These are phyloP conservation scores for Neosilurus hyrtlii DNA, from an alignment of 2,797 vertebrate genomes.

Conservation along the genomic window DNA sequence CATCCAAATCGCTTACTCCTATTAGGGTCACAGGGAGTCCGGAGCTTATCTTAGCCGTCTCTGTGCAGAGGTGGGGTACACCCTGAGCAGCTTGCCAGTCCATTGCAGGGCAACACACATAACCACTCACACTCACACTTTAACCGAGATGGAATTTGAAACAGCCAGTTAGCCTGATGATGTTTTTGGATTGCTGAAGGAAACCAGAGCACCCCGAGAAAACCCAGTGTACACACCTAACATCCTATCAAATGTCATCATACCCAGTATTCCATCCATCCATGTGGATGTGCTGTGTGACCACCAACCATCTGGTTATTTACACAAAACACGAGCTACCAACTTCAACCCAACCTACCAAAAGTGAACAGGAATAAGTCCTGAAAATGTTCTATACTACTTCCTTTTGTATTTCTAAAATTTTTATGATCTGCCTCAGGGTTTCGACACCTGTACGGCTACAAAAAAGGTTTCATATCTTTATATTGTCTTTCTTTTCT, in stretches of 20 bases:
- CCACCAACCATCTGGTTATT: neutral
- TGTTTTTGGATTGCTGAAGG: no score
- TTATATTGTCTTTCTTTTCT: conserved; percentile 26
- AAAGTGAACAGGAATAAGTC: neutral
- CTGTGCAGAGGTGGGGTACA: no score
- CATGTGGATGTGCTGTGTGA: neutral
- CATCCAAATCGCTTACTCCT: no score
- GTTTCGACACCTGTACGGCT: conserved; percentile 16
- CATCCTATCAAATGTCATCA: neutral
- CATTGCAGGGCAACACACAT: no score
- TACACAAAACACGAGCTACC: neutral
- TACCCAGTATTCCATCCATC: neutral
- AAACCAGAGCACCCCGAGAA: no score
- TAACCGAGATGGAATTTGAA: no score
- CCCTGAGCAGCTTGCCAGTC: no score
- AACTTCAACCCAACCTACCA: neutral
- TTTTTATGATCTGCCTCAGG: conserved; percentile 39
- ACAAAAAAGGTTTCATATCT: conserved; percentile 17
- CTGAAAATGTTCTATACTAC: neutral
- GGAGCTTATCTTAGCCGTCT: no score
- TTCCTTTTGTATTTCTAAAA: conserved; percentile 32
- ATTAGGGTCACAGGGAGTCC: no score
- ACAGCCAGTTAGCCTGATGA: no score
- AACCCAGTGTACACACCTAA: no score
- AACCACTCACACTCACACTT: no score